These are phyloP conservation scores for Brachionus paranguensis DNA, from an alignment of 1,140 invertebrate genomes.

Conservation along the genomic window DNA sequence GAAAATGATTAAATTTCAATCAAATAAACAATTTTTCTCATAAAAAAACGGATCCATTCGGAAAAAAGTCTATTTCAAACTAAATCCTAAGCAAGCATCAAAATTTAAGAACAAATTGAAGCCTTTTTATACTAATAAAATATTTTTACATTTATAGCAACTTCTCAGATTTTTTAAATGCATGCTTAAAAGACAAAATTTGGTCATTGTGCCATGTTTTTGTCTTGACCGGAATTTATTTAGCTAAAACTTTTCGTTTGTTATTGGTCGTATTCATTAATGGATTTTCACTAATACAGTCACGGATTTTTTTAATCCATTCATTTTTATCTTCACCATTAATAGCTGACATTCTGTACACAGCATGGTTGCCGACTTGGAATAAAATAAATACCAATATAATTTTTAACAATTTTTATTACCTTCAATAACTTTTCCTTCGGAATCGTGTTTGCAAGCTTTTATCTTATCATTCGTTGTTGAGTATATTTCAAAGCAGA, in stretches of 20 bases:
- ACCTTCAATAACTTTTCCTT: constrained; percentile 81
- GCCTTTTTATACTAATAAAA: not conserved
- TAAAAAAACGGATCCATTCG: not conserved
- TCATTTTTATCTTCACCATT: constrained; percentile 89
- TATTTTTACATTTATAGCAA: not conserved
- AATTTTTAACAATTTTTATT: not conserved
- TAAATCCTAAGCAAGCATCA: not conserved
- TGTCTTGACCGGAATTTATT: not conserved
- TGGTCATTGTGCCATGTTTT: not conserved
- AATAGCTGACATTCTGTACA: constrained; percentile 89
- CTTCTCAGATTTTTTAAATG: not conserved
- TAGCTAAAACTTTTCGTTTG: constrained; percentile 17
- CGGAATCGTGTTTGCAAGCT: constrained; percentile 95
- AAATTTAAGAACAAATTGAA: not conserved
- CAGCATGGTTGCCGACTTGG: constrained; percentile 71
- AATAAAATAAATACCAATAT: not conserved
- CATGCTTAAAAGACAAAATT: not conserved
- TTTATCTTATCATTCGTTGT: constrained; percentile 76
- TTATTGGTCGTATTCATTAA: not conserved
- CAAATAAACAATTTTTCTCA: not conserved
- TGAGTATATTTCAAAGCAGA: constrained; percentile 92
- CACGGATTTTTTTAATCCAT: constrained; percentile 67
- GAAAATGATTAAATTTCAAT: not conserved
- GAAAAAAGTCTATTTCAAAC: not conserved
- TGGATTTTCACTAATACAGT: constrained; percentile 39